Evolutionary conservation across 2,888 invertebrate species (phyloP).

Genomic region (Gymnosoma rotundatum): DNA sequence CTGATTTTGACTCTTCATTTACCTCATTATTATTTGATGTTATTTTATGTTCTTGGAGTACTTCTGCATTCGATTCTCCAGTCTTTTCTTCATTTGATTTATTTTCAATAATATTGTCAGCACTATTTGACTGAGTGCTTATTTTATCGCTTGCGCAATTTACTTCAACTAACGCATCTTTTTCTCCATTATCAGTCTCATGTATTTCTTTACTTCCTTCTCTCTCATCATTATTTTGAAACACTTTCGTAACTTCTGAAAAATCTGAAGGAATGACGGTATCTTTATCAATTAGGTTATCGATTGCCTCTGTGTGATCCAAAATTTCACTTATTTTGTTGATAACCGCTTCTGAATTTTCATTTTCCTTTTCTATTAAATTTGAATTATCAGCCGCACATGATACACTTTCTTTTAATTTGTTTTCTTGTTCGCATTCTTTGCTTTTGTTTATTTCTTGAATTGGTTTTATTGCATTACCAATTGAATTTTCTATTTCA

Average conservation of each 20-base stretch:
- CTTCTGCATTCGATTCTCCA: slow-evolving; percentile 35
- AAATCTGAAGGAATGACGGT: background rate
- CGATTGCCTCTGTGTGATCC: background rate
- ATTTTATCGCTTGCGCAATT: slow-evolving; percentile 4
- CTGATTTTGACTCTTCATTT: background rate
- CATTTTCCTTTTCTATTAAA: slow-evolving; percentile 2
- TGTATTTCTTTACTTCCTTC: background rate
- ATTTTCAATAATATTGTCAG: slow-evolving; percentile 18
- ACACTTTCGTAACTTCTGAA: background rate
- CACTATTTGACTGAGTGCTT: background rate
- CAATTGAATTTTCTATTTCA: slow-evolving; percentile 29
- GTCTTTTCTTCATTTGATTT: slow-evolving; percentile 27
- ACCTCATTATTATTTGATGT: slow-evolving; percentile 21
- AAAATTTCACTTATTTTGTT: background rate
- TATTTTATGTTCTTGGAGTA: slow-evolving; percentile 41
- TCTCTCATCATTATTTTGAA: slow-evolving; percentile 2
- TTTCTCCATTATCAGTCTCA: background rate
- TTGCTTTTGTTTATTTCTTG: slow-evolving; percentile 6
- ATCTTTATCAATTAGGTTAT: slow-evolving; percentile 8
- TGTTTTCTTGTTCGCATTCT: slow-evolving; percentile 2
- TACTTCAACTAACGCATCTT: background rate
- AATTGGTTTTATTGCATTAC: background rate
- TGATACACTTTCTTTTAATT: slow-evolving; percentile 30
- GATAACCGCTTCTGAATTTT: background rate
- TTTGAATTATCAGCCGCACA: background rate